These are phyloP conservation scores for Epicauta chinensis DNA, from an alignment of 1,140 invertebrate genomes.

Conservation along the genomic window DNA sequence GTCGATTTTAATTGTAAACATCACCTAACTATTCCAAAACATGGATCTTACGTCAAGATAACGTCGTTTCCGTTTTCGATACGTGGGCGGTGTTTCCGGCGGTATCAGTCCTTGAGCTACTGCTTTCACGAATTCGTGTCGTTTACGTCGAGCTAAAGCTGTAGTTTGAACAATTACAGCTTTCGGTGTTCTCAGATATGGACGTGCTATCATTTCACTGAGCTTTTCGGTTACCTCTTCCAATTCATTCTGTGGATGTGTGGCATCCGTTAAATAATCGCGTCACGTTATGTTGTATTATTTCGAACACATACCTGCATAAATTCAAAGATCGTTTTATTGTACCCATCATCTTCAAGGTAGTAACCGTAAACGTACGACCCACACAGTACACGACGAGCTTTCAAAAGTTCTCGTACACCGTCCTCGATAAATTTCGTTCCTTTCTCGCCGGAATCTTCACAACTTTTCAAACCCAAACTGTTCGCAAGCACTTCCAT, in stretches of 20 bases:
- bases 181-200: conserved; percentile 58
- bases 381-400: conserved; percentile 57
- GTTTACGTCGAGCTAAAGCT: conserved; percentile 51
- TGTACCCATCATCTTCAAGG: conserved; percentile 58
- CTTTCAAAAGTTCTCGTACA: conserved; percentile 57
- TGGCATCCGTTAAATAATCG: too few relatives aligned
- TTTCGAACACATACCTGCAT: conserved; percentile 52
- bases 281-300: too few relatives aligned
- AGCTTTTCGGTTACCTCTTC: conserved; percentile 62
- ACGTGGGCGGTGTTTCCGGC: conserved; percentile 55
- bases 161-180: conserved; percentile 57
- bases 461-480: conserved; percentile 35
- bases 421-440: conserved; percentile 60
- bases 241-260: conserved; percentile 57
- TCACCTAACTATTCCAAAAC: background rate
- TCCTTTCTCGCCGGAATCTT: conserved; percentile 42
- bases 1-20: conserved; percentile 5
- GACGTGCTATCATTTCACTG: conserved; percentile 59
- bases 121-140: conserved; percentile 59
- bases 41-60: conserved; percentile 44
- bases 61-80: conserved; percentile 45
- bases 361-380: conserved; percentile 66
- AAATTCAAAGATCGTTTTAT: conserved; percentile 64
- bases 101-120: conserved; percentile 61
- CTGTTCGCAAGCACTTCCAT: conserved; percentile 54